A percentile compares a stretch with the other conserved stretches of the same genome.
These are phyloP conservation scores for Allygus modestus DNA, from an alignment of 2,888 invertebrate genomes.

Conservation along the genomic window DNA sequence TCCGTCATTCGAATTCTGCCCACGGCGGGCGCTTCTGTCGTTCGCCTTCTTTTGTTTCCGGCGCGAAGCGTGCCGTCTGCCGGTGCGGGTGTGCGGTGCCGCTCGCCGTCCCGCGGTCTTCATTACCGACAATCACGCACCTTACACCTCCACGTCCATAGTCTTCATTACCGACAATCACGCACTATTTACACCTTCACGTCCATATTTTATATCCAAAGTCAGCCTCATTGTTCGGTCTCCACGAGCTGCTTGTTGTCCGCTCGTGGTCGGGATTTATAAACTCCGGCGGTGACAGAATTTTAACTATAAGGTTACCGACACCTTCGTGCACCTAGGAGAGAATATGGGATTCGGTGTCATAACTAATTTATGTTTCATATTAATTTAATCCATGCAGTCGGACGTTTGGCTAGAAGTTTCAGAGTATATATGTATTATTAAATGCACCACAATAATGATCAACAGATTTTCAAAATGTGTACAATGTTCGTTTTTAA, in stretches of 20 bases:
- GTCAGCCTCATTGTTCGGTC: constrained; percentile 8
- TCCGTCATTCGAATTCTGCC: constrained; percentile 51
- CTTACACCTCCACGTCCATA: neutral
- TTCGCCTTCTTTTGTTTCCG: constrained; percentile 53
- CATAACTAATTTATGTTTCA: no score
- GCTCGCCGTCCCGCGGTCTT: neutral
- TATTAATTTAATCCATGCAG: no score
- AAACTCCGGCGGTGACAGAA: no score
- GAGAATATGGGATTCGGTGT: no score
- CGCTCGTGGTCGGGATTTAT: neutral
- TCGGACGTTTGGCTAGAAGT: no score
- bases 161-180: constrained; percentile 11
- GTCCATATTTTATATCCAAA: constrained; percentile 16
- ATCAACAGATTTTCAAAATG: no score
- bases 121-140: constrained; percentile 12
- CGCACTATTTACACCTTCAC: constrained; percentile 28
- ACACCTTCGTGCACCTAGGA: no score
- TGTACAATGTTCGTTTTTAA: no score
- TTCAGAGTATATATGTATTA: no score
- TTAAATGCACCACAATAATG: no score
- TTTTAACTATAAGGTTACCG: no score
- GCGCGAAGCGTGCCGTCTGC: constrained; percentile 24
- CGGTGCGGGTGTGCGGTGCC: constrained; percentile 7
- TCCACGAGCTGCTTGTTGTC: neutral
- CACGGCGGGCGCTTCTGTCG: constrained; percentile 47